A percentile compares a stretch with the other conserved stretches of the same genome.
phyloP scores from a whole-genome alignment of 1,140 invertebrate species.

The Chionoecetes opilio region DNA sequence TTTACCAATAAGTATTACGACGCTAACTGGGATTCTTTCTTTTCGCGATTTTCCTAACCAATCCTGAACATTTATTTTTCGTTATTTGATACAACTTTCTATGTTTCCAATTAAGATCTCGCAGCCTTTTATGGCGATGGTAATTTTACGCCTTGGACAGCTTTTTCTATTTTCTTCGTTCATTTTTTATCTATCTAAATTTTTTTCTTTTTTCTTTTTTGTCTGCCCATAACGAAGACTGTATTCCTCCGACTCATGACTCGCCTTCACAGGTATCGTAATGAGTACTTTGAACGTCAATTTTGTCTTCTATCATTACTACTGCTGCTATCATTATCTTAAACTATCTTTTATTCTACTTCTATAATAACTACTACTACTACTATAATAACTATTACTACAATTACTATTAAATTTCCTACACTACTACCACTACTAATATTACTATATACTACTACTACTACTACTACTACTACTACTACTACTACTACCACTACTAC shows the following conservation, averaged over 20 bases:
- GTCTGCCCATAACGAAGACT: too few species aligned
- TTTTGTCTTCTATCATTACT: too few species aligned
- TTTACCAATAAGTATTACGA: not conserved
- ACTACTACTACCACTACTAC: not conserved
- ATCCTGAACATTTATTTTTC: too few species aligned
- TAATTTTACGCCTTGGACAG: slow-evolving; percentile 1
- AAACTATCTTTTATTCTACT: too few species aligned
- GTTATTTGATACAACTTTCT: not conserved
- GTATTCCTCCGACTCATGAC: too few species aligned
- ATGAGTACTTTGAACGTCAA: too few species aligned
- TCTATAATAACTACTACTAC: too few species aligned
- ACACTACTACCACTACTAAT: too few species aligned
- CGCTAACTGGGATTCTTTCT: not conserved
- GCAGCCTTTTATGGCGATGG: not conserved
- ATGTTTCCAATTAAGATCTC: not conserved
- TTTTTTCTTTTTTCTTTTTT: too few species aligned
- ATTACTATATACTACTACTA: not conserved
- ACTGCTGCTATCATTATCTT: too few species aligned
- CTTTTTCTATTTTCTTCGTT: slow-evolving; percentile 1
- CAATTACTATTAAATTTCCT: not conserved
- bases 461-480: slow-evolving; percentile 23
- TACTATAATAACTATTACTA: not conserved
- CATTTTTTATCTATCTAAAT: not conserved
- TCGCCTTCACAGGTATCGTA: too few species aligned
- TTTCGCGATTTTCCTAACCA: not conserved